Conservation (phyloP, 2,888 invertebrate species). For the Ceramica pisi region DNA sequence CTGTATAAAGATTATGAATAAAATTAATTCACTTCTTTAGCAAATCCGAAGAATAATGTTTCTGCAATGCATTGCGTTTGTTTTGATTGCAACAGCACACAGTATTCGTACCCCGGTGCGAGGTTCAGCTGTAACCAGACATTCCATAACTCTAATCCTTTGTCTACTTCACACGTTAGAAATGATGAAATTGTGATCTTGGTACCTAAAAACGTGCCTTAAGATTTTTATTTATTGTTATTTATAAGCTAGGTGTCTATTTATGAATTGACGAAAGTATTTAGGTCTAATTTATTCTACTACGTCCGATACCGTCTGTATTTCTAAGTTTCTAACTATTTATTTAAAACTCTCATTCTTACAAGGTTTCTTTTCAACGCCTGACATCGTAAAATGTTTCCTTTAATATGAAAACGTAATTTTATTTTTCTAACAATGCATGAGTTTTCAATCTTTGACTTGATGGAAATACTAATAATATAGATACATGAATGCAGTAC, state of each 20-base stretch:
- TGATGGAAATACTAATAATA: conserved; percentile 37
- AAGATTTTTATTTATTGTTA: conserved; percentile 90
- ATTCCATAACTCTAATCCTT: conserved; percentile 86
- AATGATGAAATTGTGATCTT: conserved; percentile 88
- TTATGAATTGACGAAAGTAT: conserved; percentile 86
- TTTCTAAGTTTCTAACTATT: conserved; percentile 78
- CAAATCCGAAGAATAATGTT: conserved; percentile 78
- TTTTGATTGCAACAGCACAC: conserved; percentile 70
- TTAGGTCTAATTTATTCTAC: conserved; percentile 81
- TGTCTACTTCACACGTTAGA: conserved; percentile 77
- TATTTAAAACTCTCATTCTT: conserved; percentile 72
- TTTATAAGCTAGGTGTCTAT: conserved; percentile 87
- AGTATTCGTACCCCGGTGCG: conserved; percentile 68
- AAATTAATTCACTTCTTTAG: conserved; percentile 77
- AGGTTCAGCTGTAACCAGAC: conserved; percentile 79
- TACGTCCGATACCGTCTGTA: conserved; percentile 75
- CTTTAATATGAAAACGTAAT: conserved; percentile 32
- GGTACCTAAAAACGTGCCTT: conserved; percentile 89
- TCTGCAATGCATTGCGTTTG: conserved; percentile 71
- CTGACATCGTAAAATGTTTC: conserved; percentile 59
- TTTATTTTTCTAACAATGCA: conserved; percentile 66
- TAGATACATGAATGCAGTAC: conserved; percentile 41
- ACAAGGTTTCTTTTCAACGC: conserved; percentile 68
- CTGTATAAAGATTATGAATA: conserved; percentile 83
- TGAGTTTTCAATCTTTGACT: conserved; percentile 46